Percentiles rank a stretch among this genome's conserved stretches.
Evolutionary conservation across 2,888 invertebrate species (phyloP).

Genomic region (Eilema sororculum): DNA sequence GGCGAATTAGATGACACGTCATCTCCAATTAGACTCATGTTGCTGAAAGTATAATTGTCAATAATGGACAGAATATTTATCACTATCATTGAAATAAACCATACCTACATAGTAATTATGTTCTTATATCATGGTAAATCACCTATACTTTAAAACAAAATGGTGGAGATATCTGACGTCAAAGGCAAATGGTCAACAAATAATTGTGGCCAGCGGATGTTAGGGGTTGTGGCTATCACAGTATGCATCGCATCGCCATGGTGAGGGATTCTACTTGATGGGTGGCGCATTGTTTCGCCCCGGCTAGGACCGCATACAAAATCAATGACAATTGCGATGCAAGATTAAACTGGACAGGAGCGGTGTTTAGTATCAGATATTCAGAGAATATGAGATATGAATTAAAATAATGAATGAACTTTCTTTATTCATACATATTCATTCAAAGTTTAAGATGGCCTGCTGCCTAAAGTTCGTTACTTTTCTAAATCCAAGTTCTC

Average conservation of each 20-base stretch:
- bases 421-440: too few species aligned
- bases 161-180: conserved; percentile 26
- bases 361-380: conserved; percentile 22
- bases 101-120: background rate
- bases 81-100: background rate
- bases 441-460: too few species aligned
- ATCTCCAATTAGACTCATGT: background rate
- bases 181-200: conserved; percentile 35
- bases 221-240: conserved; percentile 35
- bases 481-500: too few species aligned
- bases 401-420: background rate
- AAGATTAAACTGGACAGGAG: conserved; percentile 29
- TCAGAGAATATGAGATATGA: conserved; percentile 6
- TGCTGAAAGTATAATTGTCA: background rate
- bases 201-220: conserved; percentile 32
- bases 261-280: conserved; percentile 57
- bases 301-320: conserved; percentile 55
- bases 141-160: conserved; percentile 11
- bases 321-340: conserved; percentile 66
- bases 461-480: too few species aligned
- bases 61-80: background rate
- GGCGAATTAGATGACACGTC: background rate
- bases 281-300: conserved; percentile 54
- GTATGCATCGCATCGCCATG: conserved; percentile 39
- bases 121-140: background rate